Evolutionary conservation across 2,888 invertebrate species (phyloP), one percentile per base, ranked within the genome.

Genomic region (Drosophila phalerata): DNA sequence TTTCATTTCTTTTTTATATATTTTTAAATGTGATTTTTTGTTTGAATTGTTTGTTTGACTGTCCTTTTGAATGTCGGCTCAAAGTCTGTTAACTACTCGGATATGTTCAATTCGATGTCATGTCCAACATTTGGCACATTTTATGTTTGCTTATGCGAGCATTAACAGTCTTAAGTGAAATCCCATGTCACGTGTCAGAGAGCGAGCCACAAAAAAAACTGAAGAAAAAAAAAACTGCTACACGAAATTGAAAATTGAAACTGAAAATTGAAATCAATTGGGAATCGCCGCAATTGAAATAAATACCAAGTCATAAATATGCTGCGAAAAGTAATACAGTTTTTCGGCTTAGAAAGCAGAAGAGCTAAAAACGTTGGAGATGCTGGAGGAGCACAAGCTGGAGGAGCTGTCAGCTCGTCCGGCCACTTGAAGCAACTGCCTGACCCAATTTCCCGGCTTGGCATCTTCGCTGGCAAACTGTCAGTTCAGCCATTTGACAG

Each of bases 111-210:
- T 61, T 70, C 66, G 73, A 67, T 77, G 83, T 83, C 86, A 81
- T 83, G 88, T 83, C 86, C 88, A 66, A 74, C 67, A 88, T 88
- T 83, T 88, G 84, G 86, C 83, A 83, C 86, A 86, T 77, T 84
- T 86, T 84, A 76, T 84, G 87, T 84, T 84, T 81, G 73, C 87
- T 79, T 79, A 84, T 85, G 70, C 73, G 60, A 74, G 86, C 78
- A 89, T 86, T 86, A 85, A 85, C 65, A 80, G 79, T 83, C 88
- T 90, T 90, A 91, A 91, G 91, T 91, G 91, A 91, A 91, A 90
- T 91, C 89, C 84, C 89, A 89, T 91, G 91, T 91, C 91, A 91
- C 84, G 91, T 91, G 91, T 91, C 91, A 91, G 74, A 69, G 77
- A 73, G 76, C 70, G 61, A 60, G 34, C 38, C 65, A 53, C 48